Evolutionary conservation across 1,140 invertebrate species (phyloP), one percentile per base, ranked within the genome.

Genomic region (Bombus huntii): DNA sequence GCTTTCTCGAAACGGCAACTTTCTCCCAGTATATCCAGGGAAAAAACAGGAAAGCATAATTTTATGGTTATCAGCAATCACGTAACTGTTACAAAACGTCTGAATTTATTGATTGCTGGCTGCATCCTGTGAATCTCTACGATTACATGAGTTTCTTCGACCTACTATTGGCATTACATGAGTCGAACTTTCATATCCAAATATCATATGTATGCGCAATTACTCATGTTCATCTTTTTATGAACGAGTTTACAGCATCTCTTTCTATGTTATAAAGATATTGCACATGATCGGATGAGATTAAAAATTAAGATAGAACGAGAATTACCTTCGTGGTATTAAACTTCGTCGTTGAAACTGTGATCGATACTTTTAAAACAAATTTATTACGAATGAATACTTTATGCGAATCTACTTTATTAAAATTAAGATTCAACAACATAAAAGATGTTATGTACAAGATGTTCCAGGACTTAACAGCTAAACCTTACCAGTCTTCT

Each of bases 1-100:
- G 37, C 73, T 89, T 89, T 77, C 76, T 81, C 70, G 73, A 89
- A 83, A 87, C 66, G 10, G 15, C n/a, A 59, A 57, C 68, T 89
- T 81, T 87, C 81, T 81, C 81, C 37, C 15, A 25, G 22, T 18
- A 10, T 59, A 78, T 79, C 22, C 10, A n/a, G 59, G 44, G 28
- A 34, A 15, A 83, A 65, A 78, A 72, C 39, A 25, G 37, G 44
- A 77, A 80, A 39, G 44, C 37, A 68, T 79, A 37, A 76, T 76
- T 75, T 74, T 39, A 47, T 62, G 42, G 12, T 57, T 81, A 81
- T 81, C 34, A 37, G 9, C 25, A 15, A 59, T 84, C 57, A 73
- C 71, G 34, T 62, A 80, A 85, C 34, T 28, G 44, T 74, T 44
- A 37, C 44, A 44, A 73, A 65, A 75, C 25, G 6, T 47, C 18